Conservation (phyloP, 2,113 vertebrate genomes). For the Calypte anna region DNA sequence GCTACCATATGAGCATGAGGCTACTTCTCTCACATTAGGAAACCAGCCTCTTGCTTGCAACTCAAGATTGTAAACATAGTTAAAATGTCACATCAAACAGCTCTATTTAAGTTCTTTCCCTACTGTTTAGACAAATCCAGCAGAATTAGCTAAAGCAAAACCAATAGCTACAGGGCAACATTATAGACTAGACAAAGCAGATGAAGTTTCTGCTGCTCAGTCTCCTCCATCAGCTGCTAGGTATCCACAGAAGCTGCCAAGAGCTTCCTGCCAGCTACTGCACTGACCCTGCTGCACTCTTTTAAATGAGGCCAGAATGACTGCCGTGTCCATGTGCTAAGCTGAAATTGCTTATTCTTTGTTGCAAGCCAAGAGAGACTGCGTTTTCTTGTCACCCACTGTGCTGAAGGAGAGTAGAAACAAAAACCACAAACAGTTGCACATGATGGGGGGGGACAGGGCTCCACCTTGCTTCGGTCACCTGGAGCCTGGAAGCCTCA, state of each 20-base stretch:
- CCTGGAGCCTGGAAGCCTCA: rapidly evolving
- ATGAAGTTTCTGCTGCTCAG: neutral
- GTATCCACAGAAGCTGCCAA: neutral
- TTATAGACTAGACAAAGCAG: neutral
- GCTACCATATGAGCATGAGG: neutral
- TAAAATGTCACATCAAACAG: neutral
- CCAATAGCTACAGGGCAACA: neutral
- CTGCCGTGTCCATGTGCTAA: neutral
- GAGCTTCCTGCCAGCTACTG: neutral
- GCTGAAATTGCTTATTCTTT: neutral
- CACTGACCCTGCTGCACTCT: neutral
- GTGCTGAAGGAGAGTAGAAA: neutral
- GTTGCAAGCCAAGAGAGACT: neutral
- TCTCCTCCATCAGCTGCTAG: neutral
- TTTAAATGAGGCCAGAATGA: neutral
- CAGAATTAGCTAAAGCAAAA: neutral
- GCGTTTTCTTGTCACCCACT: neutral
- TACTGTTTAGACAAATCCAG: neutral
- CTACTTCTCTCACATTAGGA: neutral
- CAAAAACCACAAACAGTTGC: neutral
- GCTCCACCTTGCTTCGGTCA: neutral
- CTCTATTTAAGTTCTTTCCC: neutral
- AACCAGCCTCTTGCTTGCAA: neutral
- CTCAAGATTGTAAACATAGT: neutral
- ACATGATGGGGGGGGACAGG: rapidly evolving